Evolutionary conservation across 2,888 invertebrate species (phyloP).

Genomic region (Agapetus fuscipes): DNA sequence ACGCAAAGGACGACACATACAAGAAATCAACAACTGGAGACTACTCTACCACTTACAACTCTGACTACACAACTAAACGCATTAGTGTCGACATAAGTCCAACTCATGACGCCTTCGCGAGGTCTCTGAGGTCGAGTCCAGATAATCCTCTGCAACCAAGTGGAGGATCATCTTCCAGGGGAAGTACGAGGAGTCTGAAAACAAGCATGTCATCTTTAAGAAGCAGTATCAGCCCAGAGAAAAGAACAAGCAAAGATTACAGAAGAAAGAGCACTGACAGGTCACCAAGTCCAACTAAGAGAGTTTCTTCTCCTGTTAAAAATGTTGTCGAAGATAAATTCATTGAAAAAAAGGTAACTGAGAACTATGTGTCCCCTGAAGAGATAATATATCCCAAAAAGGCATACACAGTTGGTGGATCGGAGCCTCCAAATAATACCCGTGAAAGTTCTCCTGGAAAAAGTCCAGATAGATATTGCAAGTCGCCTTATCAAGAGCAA

Average conservation of each 20-base stretch:
- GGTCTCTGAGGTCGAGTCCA: conserved; percentile 58
- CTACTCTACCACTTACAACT: conserved; percentile 52
- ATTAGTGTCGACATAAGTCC: conserved; percentile 59
- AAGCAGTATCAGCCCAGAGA: conserved; percentile 44
- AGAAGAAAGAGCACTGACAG: conserved; percentile 5
- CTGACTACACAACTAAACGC: conserved; percentile 44
- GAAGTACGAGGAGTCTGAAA: conserved; percentile 36
- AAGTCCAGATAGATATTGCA: conserved; percentile 11
- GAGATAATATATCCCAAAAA: not conserved
- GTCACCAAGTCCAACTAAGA: conserved; percentile 14
- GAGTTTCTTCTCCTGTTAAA: conserved; percentile 2
- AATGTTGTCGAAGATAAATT: not conserved
- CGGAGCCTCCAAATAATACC: conserved; percentile 3
- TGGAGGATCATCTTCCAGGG: conserved; percentile 47
- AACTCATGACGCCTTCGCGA: conserved; percentile 67
- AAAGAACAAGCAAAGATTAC: conserved; percentile 24
- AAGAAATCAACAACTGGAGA: conserved; percentile 35
- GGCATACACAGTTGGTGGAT: not conserved
- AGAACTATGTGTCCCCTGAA: conserved; percentile 1
- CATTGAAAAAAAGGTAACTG: not conserved
- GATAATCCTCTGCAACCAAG: conserved; percentile 34
- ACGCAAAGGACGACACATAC: conserved; percentile 24
- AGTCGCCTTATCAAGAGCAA: not conserved
- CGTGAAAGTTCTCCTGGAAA: conserved; percentile 13
- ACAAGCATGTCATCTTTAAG: conserved; percentile 45